Conservation (phyloP, 2,797 vertebrate genomes). For the Notolabrus celidotus region DNA sequence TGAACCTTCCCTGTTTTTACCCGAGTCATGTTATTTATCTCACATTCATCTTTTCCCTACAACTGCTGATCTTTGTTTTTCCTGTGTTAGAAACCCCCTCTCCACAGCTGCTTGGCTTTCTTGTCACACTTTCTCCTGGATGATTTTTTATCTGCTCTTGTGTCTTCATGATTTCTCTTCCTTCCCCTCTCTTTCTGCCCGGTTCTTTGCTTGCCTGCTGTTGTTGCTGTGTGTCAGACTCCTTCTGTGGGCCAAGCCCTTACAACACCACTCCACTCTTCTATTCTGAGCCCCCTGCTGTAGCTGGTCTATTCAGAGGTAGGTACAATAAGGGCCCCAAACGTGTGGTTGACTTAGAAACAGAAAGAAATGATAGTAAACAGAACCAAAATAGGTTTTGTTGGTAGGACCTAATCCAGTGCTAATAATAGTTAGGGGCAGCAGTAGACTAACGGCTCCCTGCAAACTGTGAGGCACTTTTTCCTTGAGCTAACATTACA, state of each 20-base stretch:
- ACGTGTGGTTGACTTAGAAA: no score
- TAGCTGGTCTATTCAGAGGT: constrained; percentile 93
- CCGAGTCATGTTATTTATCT: constrained; percentile 36
- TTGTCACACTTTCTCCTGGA: constrained; percentile 28
- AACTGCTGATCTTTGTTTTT: constrained; percentile 37
- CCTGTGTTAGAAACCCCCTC: constrained; percentile 42
- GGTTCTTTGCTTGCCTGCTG: constrained; percentile 71
- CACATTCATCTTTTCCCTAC: constrained; percentile 49
- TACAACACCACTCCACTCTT: constrained; percentile 89
- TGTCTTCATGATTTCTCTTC: constrained; percentile 49
- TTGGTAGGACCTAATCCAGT: no score
- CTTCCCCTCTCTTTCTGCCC: constrained; percentile 59
- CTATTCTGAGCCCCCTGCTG: constrained; percentile 87
- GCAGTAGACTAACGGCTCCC: no score
- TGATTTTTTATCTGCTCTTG: constrained; percentile 21
- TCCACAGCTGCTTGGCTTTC: constrained; percentile 35
- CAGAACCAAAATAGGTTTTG: no score
- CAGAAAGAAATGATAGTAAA: no score
- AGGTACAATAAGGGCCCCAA: constrained; percentile 69
- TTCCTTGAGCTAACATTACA: no score
- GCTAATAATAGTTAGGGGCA: no score
- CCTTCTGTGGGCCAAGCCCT: constrained; percentile 89
- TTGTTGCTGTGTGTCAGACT: constrained; percentile 85
- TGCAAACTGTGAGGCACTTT: no score
- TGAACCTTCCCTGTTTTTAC: constrained; percentile 41